Conservation (phyloP, 2,797 vertebrate species). For the Schizopygopsis pylzovi region DNA sequence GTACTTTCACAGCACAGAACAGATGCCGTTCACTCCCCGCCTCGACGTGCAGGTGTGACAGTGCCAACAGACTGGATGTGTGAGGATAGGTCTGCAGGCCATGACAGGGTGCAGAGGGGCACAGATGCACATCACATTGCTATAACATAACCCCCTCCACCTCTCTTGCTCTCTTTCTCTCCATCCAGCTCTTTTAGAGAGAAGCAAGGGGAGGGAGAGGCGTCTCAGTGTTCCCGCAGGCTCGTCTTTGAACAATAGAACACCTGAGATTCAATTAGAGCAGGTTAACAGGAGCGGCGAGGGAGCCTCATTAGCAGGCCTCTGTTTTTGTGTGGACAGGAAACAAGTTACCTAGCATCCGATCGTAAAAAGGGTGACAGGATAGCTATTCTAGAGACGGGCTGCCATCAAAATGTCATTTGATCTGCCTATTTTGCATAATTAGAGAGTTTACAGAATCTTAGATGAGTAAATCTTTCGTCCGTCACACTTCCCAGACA, state of each 20-base stretch:
- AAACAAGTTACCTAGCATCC: slow-evolving; percentile 35
- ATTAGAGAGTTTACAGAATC: slow-evolving; percentile 30
- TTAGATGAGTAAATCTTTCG: slow-evolving; percentile 14
- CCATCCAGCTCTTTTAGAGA: slow-evolving; percentile 45
- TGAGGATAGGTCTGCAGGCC: slow-evolving; percentile 71
- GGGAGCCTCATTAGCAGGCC: slow-evolving; percentile 57
- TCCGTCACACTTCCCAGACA: slow-evolving; percentile 24
- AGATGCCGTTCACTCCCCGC: slow-evolving; percentile 68
- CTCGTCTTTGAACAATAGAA: slow-evolving; percentile 83
- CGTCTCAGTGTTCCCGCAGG: slow-evolving; percentile 75
- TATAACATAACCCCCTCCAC: slow-evolving; percentile 45
- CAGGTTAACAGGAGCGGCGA: slow-evolving; percentile 85
- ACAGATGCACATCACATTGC: slow-evolving; percentile 61
- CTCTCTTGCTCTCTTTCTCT: slow-evolving; percentile 31
- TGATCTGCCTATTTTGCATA: slow-evolving; percentile 38
- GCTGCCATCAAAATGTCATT: slow-evolving; percentile 30
- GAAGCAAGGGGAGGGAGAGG: slow-evolving; percentile 62
- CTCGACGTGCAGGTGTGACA: slow-evolving; percentile 70
- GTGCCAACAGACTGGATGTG: slow-evolving; percentile 73
- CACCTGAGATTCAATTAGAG: slow-evolving; percentile 87
- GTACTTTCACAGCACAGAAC: slow-evolving; percentile 61
- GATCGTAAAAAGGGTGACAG: not conserved
- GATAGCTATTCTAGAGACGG: slow-evolving; percentile 17
- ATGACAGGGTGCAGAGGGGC: slow-evolving; percentile 66
- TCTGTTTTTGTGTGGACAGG: slow-evolving; percentile 55